Evolutionary conservation across 2,888 invertebrate genomes (phyloP).

Genomic region (Bugula neritina): DNA sequence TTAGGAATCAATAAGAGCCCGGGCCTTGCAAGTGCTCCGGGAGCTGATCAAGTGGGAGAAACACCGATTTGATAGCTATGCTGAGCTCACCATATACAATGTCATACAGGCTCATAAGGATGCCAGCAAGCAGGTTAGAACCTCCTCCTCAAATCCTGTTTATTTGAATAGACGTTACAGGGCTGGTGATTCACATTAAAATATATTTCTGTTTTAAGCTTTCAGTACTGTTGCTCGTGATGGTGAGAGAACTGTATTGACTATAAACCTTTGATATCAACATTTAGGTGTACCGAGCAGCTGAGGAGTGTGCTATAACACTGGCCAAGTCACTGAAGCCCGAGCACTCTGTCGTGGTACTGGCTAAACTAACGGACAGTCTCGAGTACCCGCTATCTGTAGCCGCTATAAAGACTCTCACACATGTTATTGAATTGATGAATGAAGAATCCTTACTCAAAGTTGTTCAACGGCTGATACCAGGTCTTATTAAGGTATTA

Average conservation of each 20-base stretch:
- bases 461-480: conserved; percentile 50
- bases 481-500: conserved; percentile 79
- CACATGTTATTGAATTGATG: conserved; percentile 31
- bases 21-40: conserved; percentile 73
- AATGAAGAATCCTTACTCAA: conserved; percentile 24
- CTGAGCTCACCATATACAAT: conserved; percentile 81
- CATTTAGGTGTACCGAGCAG: conserved; percentile 57
- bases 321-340: conserved; percentile 76
- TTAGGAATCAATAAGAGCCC: conserved; percentile 54
- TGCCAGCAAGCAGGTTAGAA: conserved; percentile 55
- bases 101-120: conserved; percentile 78
- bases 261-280: too few relatives aligned
- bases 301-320: conserved; percentile 74
- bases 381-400: conserved; percentile 79
- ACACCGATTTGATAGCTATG: conserved; percentile 76
- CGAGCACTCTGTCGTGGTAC: conserved; percentile 68
- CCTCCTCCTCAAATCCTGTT: too few relatives aligned
- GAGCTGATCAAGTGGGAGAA: conserved; percentile 76
- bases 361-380: conserved; percentile 76
- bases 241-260: too few relatives aligned
- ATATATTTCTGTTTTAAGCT: too few relatives aligned
- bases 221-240: background rate
- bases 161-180: too few relatives aligned
- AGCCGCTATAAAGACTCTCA: conserved; percentile 79
- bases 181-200: background rate